Conservation (phyloP, 2,113 vertebrate species). For the Pao palembangensis region DNA sequence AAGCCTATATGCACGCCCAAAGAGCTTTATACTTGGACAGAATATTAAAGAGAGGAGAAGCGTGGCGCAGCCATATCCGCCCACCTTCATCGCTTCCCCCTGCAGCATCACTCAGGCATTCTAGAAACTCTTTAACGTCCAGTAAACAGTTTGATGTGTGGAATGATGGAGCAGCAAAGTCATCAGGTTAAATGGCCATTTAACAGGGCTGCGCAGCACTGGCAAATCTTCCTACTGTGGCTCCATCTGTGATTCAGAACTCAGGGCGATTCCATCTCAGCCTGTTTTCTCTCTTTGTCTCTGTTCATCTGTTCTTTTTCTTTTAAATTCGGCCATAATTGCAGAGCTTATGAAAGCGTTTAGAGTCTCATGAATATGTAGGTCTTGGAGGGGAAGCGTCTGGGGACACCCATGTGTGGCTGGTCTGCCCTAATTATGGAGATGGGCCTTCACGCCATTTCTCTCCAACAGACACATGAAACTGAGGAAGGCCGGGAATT, state of each 20-base stretch:
- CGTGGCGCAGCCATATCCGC: not conserved
- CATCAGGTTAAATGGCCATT: not conserved
- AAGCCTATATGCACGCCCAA: too few relatives aligned
- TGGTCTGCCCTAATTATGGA: constrained; percentile 68
- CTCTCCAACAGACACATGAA: constrained; percentile 7
- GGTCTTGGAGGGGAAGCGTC: constrained; percentile 58
- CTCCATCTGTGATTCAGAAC: constrained; percentile 21
- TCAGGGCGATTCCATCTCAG: constrained; percentile 17
- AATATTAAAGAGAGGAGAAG: too few relatives aligned
- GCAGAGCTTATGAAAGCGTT: constrained; percentile 60
- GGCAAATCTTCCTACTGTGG: constrained; percentile 9
- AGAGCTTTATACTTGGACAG: too few relatives aligned
- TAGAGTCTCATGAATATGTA: constrained; percentile 73
- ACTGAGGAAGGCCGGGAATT: constrained; percentile 35
- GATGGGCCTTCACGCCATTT: constrained; percentile 11
- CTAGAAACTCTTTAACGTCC: not conserved
- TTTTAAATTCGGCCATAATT: constrained; percentile 51
- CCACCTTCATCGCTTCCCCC: not conserved
- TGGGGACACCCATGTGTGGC: constrained; percentile 63
- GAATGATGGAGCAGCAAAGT: not conserved
- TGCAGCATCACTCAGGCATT: not conserved
- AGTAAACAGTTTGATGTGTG: not conserved
- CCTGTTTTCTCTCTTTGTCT: constrained; percentile 34
- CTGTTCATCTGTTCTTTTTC: constrained; percentile 22
- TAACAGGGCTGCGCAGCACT: not conserved